These are phyloP conservation scores for Chauna torquata DNA, from an alignment of 2,113 vertebrate species.

Conservation along the genomic window DNA sequence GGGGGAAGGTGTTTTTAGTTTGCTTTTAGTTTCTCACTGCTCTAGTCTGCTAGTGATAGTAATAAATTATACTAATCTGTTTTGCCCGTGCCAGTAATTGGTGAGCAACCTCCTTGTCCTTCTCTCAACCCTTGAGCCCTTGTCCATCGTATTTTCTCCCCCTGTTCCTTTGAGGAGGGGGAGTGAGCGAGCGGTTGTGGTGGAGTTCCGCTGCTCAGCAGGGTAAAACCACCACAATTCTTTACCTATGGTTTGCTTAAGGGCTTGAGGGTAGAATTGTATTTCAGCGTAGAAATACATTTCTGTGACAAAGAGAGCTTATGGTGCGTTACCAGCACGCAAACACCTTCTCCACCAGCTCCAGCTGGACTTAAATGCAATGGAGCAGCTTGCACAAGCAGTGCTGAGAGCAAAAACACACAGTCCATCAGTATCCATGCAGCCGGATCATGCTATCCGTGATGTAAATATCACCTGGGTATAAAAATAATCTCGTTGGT, in stretches of 20 bases:
- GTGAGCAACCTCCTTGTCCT: too few species aligned
- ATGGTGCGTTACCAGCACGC: background rate
- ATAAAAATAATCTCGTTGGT: conserved; percentile 15
- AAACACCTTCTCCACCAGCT: background rate
- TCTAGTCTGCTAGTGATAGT: too few species aligned
- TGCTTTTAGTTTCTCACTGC: too few species aligned
- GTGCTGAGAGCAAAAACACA: conserved; percentile 43
- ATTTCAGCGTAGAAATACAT: background rate
- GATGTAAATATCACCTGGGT: conserved; percentile 41
- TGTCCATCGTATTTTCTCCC: too few species aligned
- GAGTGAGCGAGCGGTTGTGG: too few species aligned
- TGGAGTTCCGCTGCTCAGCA: too few species aligned
- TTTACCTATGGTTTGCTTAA: background rate
- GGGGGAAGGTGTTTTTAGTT: too few species aligned
- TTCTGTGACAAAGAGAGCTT: background rate
- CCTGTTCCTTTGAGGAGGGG: too few species aligned
- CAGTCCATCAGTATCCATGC: conserved; percentile 40
- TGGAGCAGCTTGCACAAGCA: background rate
- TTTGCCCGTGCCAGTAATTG: too few species aligned
- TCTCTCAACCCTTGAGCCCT: too few species aligned
- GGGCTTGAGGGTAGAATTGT: background rate
- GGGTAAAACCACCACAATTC: too few species aligned
- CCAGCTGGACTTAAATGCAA: background rate
- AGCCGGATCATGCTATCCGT: conserved; percentile 30
- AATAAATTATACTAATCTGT: too few species aligned